Conservation (phyloP, 2,797 vertebrate species). For the Sebastes itinus region DNA sequence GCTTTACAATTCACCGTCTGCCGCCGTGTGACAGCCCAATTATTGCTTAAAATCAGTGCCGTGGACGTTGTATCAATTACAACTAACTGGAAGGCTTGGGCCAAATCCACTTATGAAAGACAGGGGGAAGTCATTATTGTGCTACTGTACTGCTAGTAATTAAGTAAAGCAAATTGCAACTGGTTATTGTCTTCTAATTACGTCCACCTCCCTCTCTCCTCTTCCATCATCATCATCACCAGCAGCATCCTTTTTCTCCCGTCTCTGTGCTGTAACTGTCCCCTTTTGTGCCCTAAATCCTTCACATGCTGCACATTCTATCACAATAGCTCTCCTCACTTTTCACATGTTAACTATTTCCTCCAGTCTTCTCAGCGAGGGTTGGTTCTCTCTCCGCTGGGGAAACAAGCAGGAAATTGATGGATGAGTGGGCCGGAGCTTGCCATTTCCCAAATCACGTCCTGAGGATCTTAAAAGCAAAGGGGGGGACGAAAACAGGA, state of each 20-base stretch:
- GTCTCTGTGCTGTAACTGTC: background rate
- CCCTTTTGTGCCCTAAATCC: conserved; percentile 9
- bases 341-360: conserved; percentile 31
- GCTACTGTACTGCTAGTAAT: conserved; percentile 52
- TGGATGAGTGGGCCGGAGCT: conserved; percentile 65
- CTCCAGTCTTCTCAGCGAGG: conserved; percentile 12
- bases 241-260: background rate
- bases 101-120: conserved; percentile 46
- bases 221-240: conserved; percentile 8
- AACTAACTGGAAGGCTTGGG: conserved; percentile 13
- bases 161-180: conserved; percentile 64
- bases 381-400: conserved; percentile 29
- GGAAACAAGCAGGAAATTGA: conserved; percentile 65
- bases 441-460: conserved; percentile 76
- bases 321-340: conserved; percentile 2
- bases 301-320: conserved; percentile 9
- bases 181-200: conserved; percentile 66
- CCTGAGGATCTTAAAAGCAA: conserved; percentile 73
- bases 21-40: conserved; percentile 23
- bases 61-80: conserved; percentile 49
- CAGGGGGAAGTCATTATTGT: conserved; percentile 53
- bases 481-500: conserved; percentile 66
- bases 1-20: conserved; percentile 10
- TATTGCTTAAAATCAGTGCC: conserved; percentile 32
- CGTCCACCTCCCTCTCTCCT: background rate